Base-by-base conservation (phyloP, 1,140 invertebrate genomes). In the Lucilia sericata region DNA sequence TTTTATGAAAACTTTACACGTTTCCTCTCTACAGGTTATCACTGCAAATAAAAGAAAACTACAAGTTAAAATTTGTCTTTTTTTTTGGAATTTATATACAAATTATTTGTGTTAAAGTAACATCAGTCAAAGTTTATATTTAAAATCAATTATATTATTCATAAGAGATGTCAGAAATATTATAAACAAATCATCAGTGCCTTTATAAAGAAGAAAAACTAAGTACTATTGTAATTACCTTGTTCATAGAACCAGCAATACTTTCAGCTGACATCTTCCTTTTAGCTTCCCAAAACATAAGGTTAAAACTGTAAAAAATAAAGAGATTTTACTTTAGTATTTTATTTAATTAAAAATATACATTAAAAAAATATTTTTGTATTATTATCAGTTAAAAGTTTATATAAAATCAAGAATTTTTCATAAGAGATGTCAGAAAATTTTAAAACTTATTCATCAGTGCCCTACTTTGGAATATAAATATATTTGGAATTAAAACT, bases 351-450 rank as follows among this genome's bases (percentile, higher is more conserved):
- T 30, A 30, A 30, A 30, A 1, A 2, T 2, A 30, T 42, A 42
- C 42, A 42, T 42, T 42, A 42, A 42, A 42, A 42, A 8, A 42
- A 42, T 7, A 42, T 42, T 42, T 42, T 42, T 42, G 2, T 42
- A 42, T 19, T 21, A 70, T 70, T 9, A 70, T 70, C 84, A 84
- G 19, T 17, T 36, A 21, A 4, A n/a, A 25, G 17, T 83, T 47
- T 81, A 12, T 12, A 9, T 8, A 10, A 84, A 2, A 83, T 42
- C 36, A n/a, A 2, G 19, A 30, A 25, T 74, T 83, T n/a, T 70
- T 88, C 85, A 88, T 87, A 87, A 88, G 74, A 12, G 81, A 87
- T 55, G 36, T 60, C 47, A 81, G 76, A 82, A 82, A 47, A 0
- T 17, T 74, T 5, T 19, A 47, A 83, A 49, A 70, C 60, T 74